These are phyloP conservation scores for Diarsia dahlii DNA, from an alignment of 2,888 invertebrate species.

Conservation along the genomic window DNA sequence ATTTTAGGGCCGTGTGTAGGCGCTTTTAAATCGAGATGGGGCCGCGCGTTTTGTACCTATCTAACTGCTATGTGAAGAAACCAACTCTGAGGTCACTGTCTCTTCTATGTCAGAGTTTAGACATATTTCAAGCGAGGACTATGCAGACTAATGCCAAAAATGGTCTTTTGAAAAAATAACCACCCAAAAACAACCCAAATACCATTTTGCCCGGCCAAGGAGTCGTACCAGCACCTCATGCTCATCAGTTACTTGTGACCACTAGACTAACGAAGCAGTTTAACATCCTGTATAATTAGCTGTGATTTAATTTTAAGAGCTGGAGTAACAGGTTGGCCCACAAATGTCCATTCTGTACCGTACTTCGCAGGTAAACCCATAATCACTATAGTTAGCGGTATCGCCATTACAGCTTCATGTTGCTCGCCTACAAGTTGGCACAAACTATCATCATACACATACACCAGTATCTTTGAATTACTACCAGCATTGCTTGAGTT, in stretches of 20 bases:
- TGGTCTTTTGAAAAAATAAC: too few relatives aligned
- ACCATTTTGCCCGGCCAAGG: background rate
- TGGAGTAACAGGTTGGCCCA: slow-evolving; percentile 38
- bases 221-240: background rate
- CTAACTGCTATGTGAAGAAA: too few relatives aligned
- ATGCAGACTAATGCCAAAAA: too few relatives aligned
- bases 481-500: background rate
- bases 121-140: too few relatives aligned
- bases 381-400: slow-evolving; percentile 33
- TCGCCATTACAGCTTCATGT: slow-evolving; percentile 33
- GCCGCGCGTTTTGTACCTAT: too few relatives aligned
- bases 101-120: too few relatives aligned
- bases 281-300: slow-evolving; percentile 40
- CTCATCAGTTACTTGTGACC: background rate
- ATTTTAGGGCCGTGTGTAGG: too few relatives aligned
- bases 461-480: background rate
- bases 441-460: background rate
- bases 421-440: slow-evolving; percentile 1
- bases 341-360: slow-evolving; percentile 7
- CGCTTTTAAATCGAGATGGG: too few relatives aligned
- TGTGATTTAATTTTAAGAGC: slow-evolving; percentile 41
- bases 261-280: background rate
- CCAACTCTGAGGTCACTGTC: too few relatives aligned
- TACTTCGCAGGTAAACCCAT: slow-evolving; percentile 31
- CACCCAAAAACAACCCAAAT: background rate